Percentiles rank a stretch among this genome's conserved stretches.
phyloP scores from a whole-genome alignment of 2,113 vertebrate species.

The Catharus bicknelli region DNA sequence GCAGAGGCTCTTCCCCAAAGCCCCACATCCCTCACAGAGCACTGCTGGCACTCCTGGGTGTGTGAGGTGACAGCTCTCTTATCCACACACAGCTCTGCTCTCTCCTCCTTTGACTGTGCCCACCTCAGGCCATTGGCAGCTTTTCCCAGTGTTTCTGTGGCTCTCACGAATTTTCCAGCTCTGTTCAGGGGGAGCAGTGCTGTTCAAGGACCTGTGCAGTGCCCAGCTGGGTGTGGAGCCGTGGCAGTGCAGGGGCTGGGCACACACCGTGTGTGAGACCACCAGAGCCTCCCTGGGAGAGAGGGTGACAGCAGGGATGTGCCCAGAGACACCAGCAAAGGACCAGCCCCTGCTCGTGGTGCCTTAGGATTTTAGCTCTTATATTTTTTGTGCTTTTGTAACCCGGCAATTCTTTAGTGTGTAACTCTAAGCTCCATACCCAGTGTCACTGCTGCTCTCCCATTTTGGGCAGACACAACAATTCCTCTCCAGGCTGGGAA shows the following conservation, averaged over 20 bases:
- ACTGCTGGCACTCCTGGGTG: background rate
- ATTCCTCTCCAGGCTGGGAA: background rate
- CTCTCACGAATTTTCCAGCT: background rate
- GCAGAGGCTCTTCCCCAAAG: background rate
- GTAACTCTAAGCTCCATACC: background rate
- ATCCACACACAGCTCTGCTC: background rate
- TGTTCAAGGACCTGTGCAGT: fast-evolving
- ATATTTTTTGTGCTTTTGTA: fast-evolving
- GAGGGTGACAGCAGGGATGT: fast-evolving
- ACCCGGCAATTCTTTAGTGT: background rate
- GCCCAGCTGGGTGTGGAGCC: background rate
- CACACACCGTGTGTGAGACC: fast-evolving
- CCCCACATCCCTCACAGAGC: background rate
- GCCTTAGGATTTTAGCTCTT: background rate
- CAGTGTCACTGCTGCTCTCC: background rate
- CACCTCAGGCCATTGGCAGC: background rate
- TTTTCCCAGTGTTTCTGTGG: background rate
- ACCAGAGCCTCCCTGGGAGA: fast-evolving
- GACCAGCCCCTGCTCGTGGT: background rate
- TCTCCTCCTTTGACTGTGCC: background rate
- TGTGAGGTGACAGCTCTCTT: background rate
- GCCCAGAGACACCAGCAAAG: fast-evolving
- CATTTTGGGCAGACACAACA: background rate
- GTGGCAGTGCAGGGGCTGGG: fast-evolving
- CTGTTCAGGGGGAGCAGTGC: fast-evolving